phyloP scores from a whole-genome alignment of 2,113 vertebrate genomes.

The Catharus fuscescens region DNA sequence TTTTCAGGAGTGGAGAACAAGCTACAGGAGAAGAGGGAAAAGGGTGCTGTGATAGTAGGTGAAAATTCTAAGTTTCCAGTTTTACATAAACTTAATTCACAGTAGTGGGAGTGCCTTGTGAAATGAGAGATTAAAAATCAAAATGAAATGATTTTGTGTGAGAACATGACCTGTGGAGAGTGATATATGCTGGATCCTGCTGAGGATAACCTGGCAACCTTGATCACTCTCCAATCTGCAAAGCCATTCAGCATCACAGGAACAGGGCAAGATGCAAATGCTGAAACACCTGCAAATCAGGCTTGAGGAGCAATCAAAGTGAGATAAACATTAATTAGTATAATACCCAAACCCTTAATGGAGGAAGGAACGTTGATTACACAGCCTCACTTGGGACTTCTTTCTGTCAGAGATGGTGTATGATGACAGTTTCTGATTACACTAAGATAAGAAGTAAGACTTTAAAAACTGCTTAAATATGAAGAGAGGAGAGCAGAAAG shows the following conservation, averaged over 20 bases:
- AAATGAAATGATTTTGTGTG: not conserved
- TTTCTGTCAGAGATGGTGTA: slow-evolving; percentile 25
- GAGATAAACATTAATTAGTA: slow-evolving; percentile 71
- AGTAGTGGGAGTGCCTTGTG: not conserved
- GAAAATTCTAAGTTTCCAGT: not conserved
- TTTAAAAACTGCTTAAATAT: slow-evolving; percentile 27
- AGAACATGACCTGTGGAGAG: not conserved
- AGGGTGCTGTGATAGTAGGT: not conserved
- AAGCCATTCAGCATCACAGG: not conserved
- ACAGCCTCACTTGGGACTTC: slow-evolving; percentile 56
- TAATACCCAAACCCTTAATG: slow-evolving; percentile 65
- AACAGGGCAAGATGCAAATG: not conserved
- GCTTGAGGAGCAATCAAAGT: slow-evolving; percentile 68
- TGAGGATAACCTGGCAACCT: slow-evolving; percentile 31
- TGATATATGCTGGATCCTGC: not conserved
- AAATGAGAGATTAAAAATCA: not conserved
- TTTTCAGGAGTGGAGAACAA: not conserved
- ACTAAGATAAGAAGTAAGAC: slow-evolving; percentile 47
- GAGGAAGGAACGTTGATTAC: slow-evolving; percentile 66
- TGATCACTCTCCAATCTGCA: slow-evolving; percentile 13
- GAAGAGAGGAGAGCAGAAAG: slow-evolving; percentile 26
- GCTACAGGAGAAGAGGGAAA: not conserved
- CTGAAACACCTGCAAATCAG: slow-evolving; percentile 70
- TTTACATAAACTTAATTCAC: not conserved
- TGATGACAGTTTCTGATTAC: slow-evolving; percentile 63